These are phyloP conservation scores for Macaria notata DNA, from an alignment of 2,888 invertebrate species.

Conservation along the genomic window DNA sequence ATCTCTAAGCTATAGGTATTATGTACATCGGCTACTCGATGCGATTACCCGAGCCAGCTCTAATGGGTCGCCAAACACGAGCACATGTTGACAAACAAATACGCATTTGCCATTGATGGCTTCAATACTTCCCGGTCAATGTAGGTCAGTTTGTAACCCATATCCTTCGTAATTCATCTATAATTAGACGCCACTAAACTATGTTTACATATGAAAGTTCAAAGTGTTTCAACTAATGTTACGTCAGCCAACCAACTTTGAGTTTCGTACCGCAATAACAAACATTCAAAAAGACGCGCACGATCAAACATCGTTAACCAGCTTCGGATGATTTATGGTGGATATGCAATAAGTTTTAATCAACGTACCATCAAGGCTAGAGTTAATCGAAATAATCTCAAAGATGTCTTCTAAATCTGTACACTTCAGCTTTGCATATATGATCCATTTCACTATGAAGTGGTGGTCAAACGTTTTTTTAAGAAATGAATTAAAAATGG, in stretches of 20 bases:
- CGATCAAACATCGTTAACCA: conserved; percentile 7
- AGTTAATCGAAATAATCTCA: too few relatives aligned
- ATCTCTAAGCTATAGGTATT: too few relatives aligned
- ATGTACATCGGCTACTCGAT: too few relatives aligned
- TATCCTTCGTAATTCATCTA: conserved; percentile 32
- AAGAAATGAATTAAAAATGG: background rate
- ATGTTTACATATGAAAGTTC: conserved; percentile 27
- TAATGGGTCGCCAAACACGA: conserved; percentile 70
- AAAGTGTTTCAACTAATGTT: conserved; percentile 21
- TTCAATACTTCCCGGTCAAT: conserved; percentile 36
- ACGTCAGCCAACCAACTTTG: conserved; percentile 17
- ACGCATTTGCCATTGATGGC: conserved; percentile 36
- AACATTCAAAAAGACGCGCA: conserved; percentile 11
- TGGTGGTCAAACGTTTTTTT: too few relatives aligned
- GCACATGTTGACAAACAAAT: conserved; percentile 49
- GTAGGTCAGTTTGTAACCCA: conserved; percentile 41
- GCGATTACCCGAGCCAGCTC: conserved; percentile 47
- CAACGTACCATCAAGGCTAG: too few relatives aligned
- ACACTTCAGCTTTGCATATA: background rate
- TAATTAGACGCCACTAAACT: conserved; percentile 34
- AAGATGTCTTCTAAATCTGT: too few relatives aligned
- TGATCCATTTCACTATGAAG: too few relatives aligned
- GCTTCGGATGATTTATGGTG: background rate
- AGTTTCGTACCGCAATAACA: conserved; percentile 13
- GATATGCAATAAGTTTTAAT: background rate